Evolutionary conservation across 2,113 vertebrate genomes (phyloP).

Genomic region (Calonectris borealis): DNA sequence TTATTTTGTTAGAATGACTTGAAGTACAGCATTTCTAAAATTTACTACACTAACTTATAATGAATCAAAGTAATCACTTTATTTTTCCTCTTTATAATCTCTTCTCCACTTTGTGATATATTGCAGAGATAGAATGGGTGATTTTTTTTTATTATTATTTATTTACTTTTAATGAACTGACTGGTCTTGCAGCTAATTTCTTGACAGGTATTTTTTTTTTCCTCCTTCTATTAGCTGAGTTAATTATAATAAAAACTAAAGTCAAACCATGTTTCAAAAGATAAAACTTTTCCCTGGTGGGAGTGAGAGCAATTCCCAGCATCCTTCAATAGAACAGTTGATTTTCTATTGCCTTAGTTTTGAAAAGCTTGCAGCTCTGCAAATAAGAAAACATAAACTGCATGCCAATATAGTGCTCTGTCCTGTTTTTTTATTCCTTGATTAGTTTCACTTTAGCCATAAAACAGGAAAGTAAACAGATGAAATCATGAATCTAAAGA

Average conservation of each 20-base stretch:
- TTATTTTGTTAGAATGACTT: not conserved
- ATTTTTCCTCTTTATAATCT: constrained; percentile 14
- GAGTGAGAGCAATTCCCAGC: not conserved
- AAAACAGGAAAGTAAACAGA: constrained; percentile 61
- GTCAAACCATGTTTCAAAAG: constrained; percentile 16
- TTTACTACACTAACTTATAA: not conserved
- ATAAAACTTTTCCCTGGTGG: constrained; percentile 31
- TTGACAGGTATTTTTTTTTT: not conserved
- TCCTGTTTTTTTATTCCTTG: not conserved
- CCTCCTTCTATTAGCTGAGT: not conserved
- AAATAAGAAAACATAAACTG: constrained; percentile 44
- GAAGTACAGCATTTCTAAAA: not conserved
- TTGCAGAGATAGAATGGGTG: not conserved
- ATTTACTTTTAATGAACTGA: not conserved
- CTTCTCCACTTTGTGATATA: not conserved
- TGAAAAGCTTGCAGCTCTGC: constrained; percentile 35
- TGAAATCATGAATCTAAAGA: constrained; percentile 62
- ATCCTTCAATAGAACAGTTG: constrained; percentile 30
- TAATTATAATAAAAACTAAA: constrained; percentile 41
- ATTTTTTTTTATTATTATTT: not conserved
- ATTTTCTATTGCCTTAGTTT: constrained; percentile 23
- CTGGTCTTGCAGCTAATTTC: not conserved
- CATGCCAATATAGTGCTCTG: not conserved
- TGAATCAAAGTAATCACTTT: constrained; percentile 1
- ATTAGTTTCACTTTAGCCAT: constrained; percentile 60